Percentiles rank a stretch among this genome's conserved stretches.
phyloP scores from a whole-genome alignment of 2,797 vertebrate species.

The Manis javanica region DNA sequence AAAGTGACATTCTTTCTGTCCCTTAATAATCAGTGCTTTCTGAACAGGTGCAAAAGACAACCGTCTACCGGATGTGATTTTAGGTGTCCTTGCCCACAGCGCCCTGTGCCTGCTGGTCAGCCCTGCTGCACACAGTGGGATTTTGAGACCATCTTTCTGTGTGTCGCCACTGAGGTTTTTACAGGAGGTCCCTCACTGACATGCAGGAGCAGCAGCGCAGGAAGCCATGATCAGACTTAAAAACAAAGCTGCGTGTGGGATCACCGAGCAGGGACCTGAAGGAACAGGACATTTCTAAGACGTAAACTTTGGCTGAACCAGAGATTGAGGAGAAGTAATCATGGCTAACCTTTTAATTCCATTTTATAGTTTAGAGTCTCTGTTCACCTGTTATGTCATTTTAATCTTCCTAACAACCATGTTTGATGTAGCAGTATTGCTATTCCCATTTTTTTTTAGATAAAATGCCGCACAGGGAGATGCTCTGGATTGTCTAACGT shows the following conservation, averaged over 20 bases:
- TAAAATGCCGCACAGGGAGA: neutral
- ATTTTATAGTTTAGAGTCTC: neutral
- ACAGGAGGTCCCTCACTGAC: neutral
- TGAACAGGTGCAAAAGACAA: neutral
- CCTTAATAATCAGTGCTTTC: neutral
- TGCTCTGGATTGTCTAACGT: neutral
- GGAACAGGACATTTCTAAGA: neutral
- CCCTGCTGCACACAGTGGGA: neutral
- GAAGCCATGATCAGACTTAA: neutral
- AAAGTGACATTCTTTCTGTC: neutral
- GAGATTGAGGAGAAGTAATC: neutral
- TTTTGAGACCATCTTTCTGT: neutral
- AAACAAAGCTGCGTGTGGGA: neutral
- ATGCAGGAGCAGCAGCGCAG: neutral
- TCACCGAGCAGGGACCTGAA: neutral
- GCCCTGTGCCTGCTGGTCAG: neutral
- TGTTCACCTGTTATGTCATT: neutral
- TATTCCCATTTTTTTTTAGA: neutral
- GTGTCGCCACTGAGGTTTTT: neutral
- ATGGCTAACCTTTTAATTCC: neutral
- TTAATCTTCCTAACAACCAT: neutral
- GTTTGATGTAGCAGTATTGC: neutral
- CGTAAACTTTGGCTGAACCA: neutral
- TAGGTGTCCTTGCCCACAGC: neutral
- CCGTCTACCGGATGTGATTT: neutral